Percentiles rank a stretch among this genome's conserved stretches.
phyloP scores from a whole-genome alignment of 2,113 vertebrate genomes.

The Heliornis fulica region DNA sequence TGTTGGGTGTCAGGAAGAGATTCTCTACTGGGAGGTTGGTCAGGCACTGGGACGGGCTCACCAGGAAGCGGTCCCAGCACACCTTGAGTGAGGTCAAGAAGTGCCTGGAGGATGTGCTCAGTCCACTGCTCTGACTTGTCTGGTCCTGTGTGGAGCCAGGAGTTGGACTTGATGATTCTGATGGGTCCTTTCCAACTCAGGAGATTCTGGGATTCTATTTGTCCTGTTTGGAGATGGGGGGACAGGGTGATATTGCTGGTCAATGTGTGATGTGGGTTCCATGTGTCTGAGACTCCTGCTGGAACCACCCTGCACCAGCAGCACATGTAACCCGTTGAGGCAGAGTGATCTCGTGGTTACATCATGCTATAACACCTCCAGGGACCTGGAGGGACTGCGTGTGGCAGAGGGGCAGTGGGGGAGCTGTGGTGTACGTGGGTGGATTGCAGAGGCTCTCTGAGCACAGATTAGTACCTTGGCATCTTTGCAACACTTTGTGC shows the following conservation, averaged over 20 bases:
- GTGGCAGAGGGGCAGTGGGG: background rate
- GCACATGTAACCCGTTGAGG: background rate
- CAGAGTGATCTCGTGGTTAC: background rate
- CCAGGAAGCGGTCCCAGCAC: too few relatives aligned
- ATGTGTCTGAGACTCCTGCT: accelerated
- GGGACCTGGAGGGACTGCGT: background rate
- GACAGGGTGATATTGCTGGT: background rate
- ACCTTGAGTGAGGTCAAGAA: too few relatives aligned
- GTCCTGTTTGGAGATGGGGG: background rate
- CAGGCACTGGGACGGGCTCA: too few relatives aligned
- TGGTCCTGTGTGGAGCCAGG: too few relatives aligned
- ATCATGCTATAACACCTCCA: background rate
- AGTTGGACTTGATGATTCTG: too few relatives aligned
- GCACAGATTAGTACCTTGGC: background rate
- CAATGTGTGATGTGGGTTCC: too few relatives aligned
- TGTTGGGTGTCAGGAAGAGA: too few relatives aligned
- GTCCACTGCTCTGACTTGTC: too few relatives aligned
- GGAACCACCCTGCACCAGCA: background rate
- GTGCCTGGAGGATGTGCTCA: too few relatives aligned
- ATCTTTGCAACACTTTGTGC: background rate
- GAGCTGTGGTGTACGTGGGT: background rate
- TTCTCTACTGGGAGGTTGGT: too few relatives aligned
- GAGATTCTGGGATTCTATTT: too few relatives aligned
- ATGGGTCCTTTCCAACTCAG: too few relatives aligned
- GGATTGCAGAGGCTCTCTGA: accelerated